Evolutionary conservation across 2,797 vertebrate genomes (phyloP).

Genomic region (Anguilla pacifica): DNA sequence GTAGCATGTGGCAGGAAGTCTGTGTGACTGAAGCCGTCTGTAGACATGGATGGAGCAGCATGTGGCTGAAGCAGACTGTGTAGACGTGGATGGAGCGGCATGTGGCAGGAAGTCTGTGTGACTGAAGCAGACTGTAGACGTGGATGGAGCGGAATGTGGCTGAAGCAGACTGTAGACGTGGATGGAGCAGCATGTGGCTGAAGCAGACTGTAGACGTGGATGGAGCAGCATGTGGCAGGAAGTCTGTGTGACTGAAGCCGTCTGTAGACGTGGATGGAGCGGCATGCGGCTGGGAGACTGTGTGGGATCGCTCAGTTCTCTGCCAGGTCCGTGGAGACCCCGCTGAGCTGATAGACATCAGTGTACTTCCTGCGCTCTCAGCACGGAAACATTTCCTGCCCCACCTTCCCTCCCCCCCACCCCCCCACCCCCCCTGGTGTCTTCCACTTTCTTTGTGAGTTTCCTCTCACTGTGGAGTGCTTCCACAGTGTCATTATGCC

Average conservation of each 20-base stretch:
- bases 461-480: not conserved
- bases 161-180: not conserved
- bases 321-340: not conserved
- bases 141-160: not conserved
- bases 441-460: not conserved
- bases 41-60: too few relatives aligned
- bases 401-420: not conserved
- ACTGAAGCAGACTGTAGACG: not conserved
- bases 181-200: not conserved
- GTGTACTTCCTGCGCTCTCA: not conserved
- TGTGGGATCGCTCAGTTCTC: not conserved
- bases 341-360: conserved; percentile 8
- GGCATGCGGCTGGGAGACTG: not conserved
- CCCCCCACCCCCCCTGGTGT: not conserved
- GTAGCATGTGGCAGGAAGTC: too few relatives aligned
- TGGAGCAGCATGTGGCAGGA: not conserved
- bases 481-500: not conserved
- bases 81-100: not conserved
- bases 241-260: not conserved
- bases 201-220: not conserved
- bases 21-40: too few relatives aligned
- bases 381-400: conserved; percentile 4
- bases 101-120: too few relatives aligned
- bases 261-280: not conserved
- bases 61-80: too few relatives aligned